Evolutionary conservation across 2,888 invertebrate genomes (phyloP), one percentile per base, ranked within the genome.

Genomic region (Euphydryas editha): DNA sequence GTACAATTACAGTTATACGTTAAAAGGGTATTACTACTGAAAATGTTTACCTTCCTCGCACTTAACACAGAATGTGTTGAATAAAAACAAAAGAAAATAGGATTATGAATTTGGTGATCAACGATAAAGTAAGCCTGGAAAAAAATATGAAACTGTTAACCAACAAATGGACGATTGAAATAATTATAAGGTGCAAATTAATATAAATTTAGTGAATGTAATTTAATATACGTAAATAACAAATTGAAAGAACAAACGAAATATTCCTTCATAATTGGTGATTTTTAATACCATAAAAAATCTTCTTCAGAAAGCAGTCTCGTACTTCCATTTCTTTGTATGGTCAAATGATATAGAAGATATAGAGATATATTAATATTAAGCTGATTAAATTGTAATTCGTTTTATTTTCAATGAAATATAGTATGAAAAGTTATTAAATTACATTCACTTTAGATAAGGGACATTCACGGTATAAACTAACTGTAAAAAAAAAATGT

Each of bases 41-140:
- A 71, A 68, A 73, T 44, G 73, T 69, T 89, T 89, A 90, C 90
- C 90, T 90, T 82, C 65, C 73, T 82, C 76, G 82, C 87, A 84
- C 85, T 87, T 88, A 68, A 70, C 65, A 66, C 69, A 71, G 68
- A 66, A 64, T 59, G 60, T 68, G 58, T 71, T 63, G 62, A 55
- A 55, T 72, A 69, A 85, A 76, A 80, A 85, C 79, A 78, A 65
- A 67, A 56, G 54, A 54, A 54, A 36, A 54, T 7, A 24, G 62
- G 68, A 57, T 71, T 67, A 85, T 87, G 85, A 81, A 75, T 82
- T 77, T 75, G 77, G 79, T 76, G 75, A 83, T 83, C 84, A 78
- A 70, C 71, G 77, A 77, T 75, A 77, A 74, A 84, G 83, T 70
- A 83, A 88, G 88, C 87, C 83, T 82, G 78, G 81, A 86, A 86